A percentile compares a stretch with the other conserved stretches of the same genome.
Conservation (phyloP, 2,888 invertebrate species). For the Ptychoptera albimana region DNA sequence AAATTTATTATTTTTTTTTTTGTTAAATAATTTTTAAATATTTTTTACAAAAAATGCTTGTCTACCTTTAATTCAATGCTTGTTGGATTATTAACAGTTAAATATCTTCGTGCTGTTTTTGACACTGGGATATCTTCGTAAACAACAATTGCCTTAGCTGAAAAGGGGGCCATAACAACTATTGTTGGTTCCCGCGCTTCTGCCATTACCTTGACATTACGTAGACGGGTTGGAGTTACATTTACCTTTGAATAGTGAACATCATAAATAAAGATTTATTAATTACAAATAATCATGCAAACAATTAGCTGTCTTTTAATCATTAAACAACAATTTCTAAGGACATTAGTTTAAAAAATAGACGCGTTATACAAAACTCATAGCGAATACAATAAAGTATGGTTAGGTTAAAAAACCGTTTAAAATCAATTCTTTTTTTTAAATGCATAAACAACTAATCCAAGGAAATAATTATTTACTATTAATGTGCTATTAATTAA, state of each 20-base stretch:
- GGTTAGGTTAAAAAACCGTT: no score
- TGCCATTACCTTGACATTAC: constrained; percentile 20
- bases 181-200: constrained; percentile 26
- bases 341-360: no score
- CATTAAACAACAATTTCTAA: no score
- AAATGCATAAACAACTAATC: no score
- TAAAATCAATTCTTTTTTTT: no score
- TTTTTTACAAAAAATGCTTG: no score
- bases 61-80: constrained; percentile 29
- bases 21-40: background rate
- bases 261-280: constrained; percentile 2
- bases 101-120: constrained; percentile 33
- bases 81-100: constrained; percentile 43
- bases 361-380: no score
- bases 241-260: constrained; percentile 17
- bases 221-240: constrained; percentile 25
- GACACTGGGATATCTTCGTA: constrained; percentile 49
- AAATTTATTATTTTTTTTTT: background rate
- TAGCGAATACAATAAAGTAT: no score
- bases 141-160: constrained; percentile 46
- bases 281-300: no score
- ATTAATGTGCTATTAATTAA: no score
- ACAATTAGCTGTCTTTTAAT: no score
- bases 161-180: constrained; percentile 47
- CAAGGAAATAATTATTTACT: no score